Evolutionary conservation across 2,888 invertebrate genomes (phyloP).

Genomic region (Ferrisia virgata): DNA sequence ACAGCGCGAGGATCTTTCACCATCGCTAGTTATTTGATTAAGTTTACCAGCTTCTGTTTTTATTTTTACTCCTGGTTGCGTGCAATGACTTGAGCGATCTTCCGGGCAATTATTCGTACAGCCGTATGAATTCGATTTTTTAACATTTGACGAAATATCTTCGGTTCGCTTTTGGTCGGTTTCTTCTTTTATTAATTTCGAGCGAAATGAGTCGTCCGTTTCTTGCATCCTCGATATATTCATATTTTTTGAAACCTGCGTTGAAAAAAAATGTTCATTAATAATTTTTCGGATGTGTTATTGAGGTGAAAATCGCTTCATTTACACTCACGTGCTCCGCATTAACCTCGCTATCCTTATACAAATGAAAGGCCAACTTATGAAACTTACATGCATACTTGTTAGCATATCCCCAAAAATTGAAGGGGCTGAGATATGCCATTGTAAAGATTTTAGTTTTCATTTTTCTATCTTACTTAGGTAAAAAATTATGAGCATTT

Average conservation of each 20-base stretch:
- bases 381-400: too few species aligned
- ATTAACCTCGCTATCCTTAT: too few species aligned
- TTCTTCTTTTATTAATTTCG: slow-evolving; percentile 48
- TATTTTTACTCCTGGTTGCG: neutral
- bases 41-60: slow-evolving; percentile 31
- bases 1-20: slow-evolving; percentile 54
- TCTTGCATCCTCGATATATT: slow-evolving; percentile 1
- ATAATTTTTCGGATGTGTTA: neutral
- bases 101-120: slow-evolving; percentile 40
- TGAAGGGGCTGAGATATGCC: too few species aligned
- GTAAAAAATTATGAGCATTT: too few species aligned
- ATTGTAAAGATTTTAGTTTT: too few species aligned
- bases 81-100: neutral
- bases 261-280: neutral
- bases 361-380: too few species aligned
- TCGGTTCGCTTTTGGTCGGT: slow-evolving; percentile 59
- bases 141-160: slow-evolving; percentile 47
- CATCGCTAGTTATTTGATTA: neutral
- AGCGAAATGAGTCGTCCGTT: neutral
- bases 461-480: too few species aligned
- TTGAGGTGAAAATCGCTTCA: too few species aligned
- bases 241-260: slow-evolving; percentile 25
- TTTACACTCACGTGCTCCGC: too few species aligned
- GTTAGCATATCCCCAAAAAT: too few species aligned
- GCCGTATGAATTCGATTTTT: neutral